phyloP scores from a whole-genome alignment of 2,888 invertebrate genomes.

The Dynastes hyllus region DNA sequence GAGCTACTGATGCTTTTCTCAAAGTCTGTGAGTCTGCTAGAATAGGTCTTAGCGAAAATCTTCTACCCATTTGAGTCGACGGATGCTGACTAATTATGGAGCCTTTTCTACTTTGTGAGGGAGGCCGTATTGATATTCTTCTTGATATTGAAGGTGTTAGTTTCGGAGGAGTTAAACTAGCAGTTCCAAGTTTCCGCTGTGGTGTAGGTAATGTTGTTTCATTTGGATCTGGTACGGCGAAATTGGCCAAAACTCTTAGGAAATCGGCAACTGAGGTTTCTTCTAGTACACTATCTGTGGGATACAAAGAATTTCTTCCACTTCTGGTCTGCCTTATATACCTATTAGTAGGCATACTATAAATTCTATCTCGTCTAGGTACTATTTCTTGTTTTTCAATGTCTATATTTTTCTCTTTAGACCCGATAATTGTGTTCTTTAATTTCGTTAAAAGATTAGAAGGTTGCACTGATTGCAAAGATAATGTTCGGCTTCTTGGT shows the following conservation, averaged over 20 bases:
- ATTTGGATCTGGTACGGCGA: constrained; percentile 68
- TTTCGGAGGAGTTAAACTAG: constrained; percentile 72
- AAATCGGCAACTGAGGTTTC: constrained; percentile 89
- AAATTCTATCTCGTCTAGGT: constrained; percentile 71
- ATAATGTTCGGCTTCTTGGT: constrained; percentile 55
- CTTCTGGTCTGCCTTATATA: constrained; percentile 59
- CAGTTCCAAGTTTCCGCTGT: constrained; percentile 74
- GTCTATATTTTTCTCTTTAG: constrained; percentile 56
- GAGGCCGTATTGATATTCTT: constrained; percentile 66
- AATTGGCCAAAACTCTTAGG: constrained; percentile 83
- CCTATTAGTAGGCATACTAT: constrained; percentile 56
- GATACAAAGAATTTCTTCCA: constrained; percentile 59
- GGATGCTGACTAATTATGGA: constrained; percentile 55
- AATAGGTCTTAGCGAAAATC: constrained; percentile 61
- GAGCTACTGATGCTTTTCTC: constrained; percentile 1
- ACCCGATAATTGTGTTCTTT: constrained; percentile 59
- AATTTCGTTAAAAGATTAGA: constrained; percentile 59
- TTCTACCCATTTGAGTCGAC: constrained; percentile 61
- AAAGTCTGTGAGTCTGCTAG: constrained; percentile 14
- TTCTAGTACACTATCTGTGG: constrained; percentile 78
- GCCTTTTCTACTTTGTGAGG: constrained; percentile 53
- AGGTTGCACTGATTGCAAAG: constrained; percentile 53
- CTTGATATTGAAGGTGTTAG: constrained; percentile 65
- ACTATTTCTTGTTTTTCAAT: constrained; percentile 68
- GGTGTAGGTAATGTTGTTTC: constrained; percentile 61